A percentile compares a stretch with the other conserved stretches of the same genome.
Evolutionary conservation across 2,113 vertebrate species (phyloP).

Genomic region (Oplegnathus fasciatus): DNA sequence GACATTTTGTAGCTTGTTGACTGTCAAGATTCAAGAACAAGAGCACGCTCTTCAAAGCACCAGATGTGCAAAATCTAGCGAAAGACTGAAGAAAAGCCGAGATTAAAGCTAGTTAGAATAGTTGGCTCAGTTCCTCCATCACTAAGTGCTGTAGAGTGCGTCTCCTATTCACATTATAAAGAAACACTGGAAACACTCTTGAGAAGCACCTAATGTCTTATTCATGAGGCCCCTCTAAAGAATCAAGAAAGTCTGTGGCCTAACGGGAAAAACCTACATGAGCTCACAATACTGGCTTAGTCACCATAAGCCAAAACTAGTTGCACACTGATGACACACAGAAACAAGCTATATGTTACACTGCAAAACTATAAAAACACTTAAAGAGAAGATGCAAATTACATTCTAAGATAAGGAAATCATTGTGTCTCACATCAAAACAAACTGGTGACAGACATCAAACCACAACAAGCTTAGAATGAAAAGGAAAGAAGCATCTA

Average conservation of each 20-base stretch:
- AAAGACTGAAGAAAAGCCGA: background rate
- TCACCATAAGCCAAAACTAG: background rate
- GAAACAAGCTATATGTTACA: background rate
- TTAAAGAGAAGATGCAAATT: background rate
- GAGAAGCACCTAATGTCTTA: constrained; percentile 48
- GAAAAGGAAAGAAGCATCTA: background rate
- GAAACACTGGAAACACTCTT: constrained; percentile 33
- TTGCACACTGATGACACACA: background rate
- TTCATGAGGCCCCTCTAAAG: constrained; percentile 46
- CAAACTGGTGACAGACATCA: background rate
- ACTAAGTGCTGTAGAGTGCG: background rate
- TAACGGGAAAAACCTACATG: background rate
- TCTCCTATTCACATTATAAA: constrained; percentile 44
- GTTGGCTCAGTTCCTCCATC: constrained; percentile 11
- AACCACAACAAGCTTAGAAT: background rate
- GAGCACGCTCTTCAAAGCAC: background rate
- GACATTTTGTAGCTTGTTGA: background rate
- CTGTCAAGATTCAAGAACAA: background rate
- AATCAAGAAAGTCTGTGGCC: constrained; percentile 4
- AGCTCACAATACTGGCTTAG: background rate
- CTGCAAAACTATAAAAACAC: background rate
- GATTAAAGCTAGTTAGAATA: constrained; percentile 9
- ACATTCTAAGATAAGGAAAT: background rate
- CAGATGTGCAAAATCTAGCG: background rate
- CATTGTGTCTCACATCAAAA: background rate